Evolutionary conservation across 1,140 invertebrate genomes (phyloP).

Genomic region (Saccostrea cuccullata): DNA sequence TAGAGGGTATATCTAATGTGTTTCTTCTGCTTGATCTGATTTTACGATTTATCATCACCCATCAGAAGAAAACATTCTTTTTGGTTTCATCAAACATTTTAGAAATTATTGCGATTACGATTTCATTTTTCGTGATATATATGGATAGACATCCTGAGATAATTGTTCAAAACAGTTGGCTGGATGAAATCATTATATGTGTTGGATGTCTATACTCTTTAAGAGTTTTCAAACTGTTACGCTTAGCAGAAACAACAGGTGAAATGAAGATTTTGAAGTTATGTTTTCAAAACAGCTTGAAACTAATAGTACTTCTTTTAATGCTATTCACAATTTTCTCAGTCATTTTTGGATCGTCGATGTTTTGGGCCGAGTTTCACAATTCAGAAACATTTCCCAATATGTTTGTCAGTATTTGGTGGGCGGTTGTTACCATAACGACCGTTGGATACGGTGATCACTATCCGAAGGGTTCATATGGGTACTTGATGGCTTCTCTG

Average conservation of each 20-base stretch:
- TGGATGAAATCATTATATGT: background rate
- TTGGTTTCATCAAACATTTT: background rate
- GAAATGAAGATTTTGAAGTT: background rate
- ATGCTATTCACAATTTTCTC: constrained; percentile 25
- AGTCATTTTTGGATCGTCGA: constrained; percentile 30
- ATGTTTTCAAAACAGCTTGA: background rate
- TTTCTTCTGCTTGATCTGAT: background rate
- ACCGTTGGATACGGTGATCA: constrained; percentile 93
- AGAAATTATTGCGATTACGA: background rate
- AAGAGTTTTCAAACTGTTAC: background rate
- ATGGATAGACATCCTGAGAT: background rate
- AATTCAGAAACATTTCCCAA: constrained; percentile 35
- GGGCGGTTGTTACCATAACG: constrained; percentile 98
- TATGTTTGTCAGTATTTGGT: constrained; percentile 88
- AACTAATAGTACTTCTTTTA: background rate
- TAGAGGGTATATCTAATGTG: background rate
- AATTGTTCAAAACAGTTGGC: background rate
- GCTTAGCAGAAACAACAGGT: background rate
- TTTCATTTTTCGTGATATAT: background rate
- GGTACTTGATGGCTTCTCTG: constrained; percentile 85
- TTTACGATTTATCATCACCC: background rate
- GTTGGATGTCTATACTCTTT: background rate
- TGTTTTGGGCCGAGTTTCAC: constrained; percentile 19
- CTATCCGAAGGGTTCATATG: constrained; percentile 56
- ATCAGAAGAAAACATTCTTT: background rate